Conservation (phyloP, 2,797 vertebrate genomes). For the Toxotes lorentzi region DNA sequence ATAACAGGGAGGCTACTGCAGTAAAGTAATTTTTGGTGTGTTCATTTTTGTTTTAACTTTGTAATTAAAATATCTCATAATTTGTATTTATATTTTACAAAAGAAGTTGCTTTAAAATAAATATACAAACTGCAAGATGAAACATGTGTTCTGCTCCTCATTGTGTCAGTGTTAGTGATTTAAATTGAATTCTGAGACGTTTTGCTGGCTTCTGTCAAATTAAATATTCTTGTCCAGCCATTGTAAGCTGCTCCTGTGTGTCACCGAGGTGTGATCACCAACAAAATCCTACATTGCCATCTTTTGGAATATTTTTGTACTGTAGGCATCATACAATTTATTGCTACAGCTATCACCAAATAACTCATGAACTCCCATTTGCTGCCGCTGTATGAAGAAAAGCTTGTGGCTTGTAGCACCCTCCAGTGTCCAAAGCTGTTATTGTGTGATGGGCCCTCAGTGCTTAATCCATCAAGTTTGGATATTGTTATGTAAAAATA, state of each 20-base stretch:
- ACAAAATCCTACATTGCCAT: slow-evolving; percentile 66
- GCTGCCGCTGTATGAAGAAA: background rate
- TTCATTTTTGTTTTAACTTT: slow-evolving; percentile 98
- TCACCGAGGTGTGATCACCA: background rate
- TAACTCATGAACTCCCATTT: background rate
- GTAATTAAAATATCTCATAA: slow-evolving; percentile 98
- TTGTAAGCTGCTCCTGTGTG: background rate
- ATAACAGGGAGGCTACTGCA: slow-evolving; percentile 89
- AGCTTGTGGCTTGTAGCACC: slow-evolving; percentile 54
- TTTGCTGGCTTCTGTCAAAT: slow-evolving; percentile 31
- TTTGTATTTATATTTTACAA: slow-evolving; percentile 99
- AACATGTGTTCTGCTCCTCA: slow-evolving; percentile 9
- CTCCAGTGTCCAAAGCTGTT: slow-evolving; percentile 33
- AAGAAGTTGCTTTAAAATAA: slow-evolving; percentile 94
- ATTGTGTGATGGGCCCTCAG: background rate
- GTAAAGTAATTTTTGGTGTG: slow-evolving; percentile 92
- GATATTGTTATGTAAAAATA: too few species aligned
- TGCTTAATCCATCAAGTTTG: background rate
- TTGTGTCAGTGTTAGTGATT: slow-evolving; percentile 38
- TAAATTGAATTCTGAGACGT: slow-evolving; percentile 13
- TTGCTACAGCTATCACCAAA: slow-evolving; percentile 23
- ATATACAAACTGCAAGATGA: slow-evolving; percentile 86
- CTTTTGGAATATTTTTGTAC: slow-evolving; percentile 65
- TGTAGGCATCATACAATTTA: slow-evolving; percentile 31
- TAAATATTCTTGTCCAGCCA: slow-evolving; percentile 44